Evolutionary conservation across 2,888 invertebrate genomes (phyloP).

Genomic region (Oligia latruncula): DNA sequence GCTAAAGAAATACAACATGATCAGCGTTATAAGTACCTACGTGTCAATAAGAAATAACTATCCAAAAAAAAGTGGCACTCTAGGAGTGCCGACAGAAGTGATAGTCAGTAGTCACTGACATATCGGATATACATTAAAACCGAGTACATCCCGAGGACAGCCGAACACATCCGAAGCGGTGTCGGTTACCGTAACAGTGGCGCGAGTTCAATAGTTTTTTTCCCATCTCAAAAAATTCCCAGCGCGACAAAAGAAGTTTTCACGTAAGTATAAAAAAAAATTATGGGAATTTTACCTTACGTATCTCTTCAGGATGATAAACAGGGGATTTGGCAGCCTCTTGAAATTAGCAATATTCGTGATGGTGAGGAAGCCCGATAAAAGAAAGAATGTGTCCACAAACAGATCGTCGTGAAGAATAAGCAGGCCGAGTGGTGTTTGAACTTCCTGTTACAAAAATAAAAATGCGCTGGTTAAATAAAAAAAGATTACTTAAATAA

Average conservation of each 20-base stretch:
- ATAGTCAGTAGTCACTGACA: too few relatives aligned
- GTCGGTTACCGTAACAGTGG: too few relatives aligned
- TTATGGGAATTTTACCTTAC: slow-evolving; percentile 86
- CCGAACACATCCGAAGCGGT: too few relatives aligned
- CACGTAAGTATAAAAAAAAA: neutral
- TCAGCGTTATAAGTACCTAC: neutral
- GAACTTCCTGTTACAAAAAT: slow-evolving; percentile 66
- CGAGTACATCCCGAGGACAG: too few relatives aligned
- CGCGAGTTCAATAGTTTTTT: too few relatives aligned
- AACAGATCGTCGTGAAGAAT: slow-evolving; percentile 91
- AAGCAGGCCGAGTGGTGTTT: slow-evolving; percentile 77
- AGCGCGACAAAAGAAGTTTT: too few relatives aligned
- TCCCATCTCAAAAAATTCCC: too few relatives aligned
- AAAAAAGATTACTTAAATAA: too few relatives aligned
- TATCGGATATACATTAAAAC: too few relatives aligned
- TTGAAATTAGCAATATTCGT: slow-evolving; percentile 82
- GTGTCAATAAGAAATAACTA: neutral
- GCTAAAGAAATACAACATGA: neutral
- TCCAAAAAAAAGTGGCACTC: neutral
- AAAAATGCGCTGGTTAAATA: too few relatives aligned
- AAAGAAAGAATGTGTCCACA: slow-evolving; percentile 91
- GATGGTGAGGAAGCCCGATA: slow-evolving; percentile 91
- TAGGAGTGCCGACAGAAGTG: too few relatives aligned
- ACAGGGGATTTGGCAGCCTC: slow-evolving; percentile 82
- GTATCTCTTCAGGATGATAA: slow-evolving; percentile 90